Evolutionary conservation across 2,888 invertebrate species (phyloP), one percentile per base, ranked within the genome.

Genomic region (Megamerina dolium): DNA sequence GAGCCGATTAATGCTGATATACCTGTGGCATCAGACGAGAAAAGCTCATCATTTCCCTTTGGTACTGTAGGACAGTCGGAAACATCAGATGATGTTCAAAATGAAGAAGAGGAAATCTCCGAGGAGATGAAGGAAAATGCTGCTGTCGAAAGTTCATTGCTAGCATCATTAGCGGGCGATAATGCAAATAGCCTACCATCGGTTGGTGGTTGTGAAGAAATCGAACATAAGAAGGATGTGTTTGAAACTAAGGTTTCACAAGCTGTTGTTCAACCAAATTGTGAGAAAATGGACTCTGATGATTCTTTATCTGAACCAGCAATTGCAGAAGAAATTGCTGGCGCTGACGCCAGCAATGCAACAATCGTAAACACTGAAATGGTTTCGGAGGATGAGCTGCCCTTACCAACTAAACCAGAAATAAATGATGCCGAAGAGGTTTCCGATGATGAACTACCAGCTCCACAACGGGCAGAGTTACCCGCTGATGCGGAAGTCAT

Each of bases 381-480:
- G 43, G 86, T 89, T 31, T 88, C 87, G 1, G 88, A 88, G 67
- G 88, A 89, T 69, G 88, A 88, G 67, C 63, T 87, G 20, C 87
- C 87, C 1, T 75, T 75, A 21, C 81, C 85, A 2, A 78, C 80
- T 57, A 81, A 84, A 52, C 84, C 82, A 6, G 85, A 85, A 72
- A 81, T 87, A 30, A 84, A 85, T 49, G 87, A 88, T 74, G 86
- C 87, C 3, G 88, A 88, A 66, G 87, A 85, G 70, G 85, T 85
- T 0, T 85, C 85, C 3, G 84, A 85, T 68, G 85, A 85, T 64
- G 85, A 85, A 63, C 66, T 85, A 18, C 85, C 84, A 2, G 83
- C 82, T 1, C 83, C 83, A 1, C 81, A 81, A 59, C 76, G 82
- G 23, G 83, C 83, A 23, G 83, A 84, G 53, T 60, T 83, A 38